Evolutionary conservation across 2,113 vertebrate species (phyloP), one percentile per base, ranked within the genome.

Genomic region (Rhinopomastus cyanomelas): DNA sequence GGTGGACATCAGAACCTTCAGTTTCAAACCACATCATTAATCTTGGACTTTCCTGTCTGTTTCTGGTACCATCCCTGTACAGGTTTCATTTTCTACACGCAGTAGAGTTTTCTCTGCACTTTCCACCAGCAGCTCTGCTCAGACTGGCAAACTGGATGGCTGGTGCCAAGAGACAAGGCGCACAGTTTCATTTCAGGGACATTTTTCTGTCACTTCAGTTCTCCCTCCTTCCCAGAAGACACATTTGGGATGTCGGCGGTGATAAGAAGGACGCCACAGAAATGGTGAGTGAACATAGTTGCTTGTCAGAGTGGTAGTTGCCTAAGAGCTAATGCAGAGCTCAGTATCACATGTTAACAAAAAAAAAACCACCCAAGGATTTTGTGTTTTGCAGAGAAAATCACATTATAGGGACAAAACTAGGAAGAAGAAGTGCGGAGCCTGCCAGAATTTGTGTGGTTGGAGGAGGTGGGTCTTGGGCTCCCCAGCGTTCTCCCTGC

Each of bases 401-500:
- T 53, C 16, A 62, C 3, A 1, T 55, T 62, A 34, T 8, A 48
- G 34, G 22, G 44, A 42, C 48, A 89, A 59, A 82, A 62, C 60
- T 20, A 64, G 44, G 52, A 25, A 62, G 36, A 66, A 36, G 36
- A 66, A 39, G 6, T 18, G 26, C 16, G 52, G 37, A 56, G 22
- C 73, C 44, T 89, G 48, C 34, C 68, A 85, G 49, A 34, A 67
- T 22, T 60, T 44, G 8, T 81, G 59, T 61, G 36, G 23, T 37
- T 67, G 17, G 64, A 83, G 64, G n/a, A 32, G 72, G 67, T 82
- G 72, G 37, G 19, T 53, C 85, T 85, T 80, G 83, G 72, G 44
- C 26, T 77, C 25, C 80, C 87, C 87, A 92, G 93, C 89, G 79
- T 85, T 92, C 79, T 91, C 79, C 72, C 27, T 81, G 48, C 56